These are phyloP conservation scores for Yponomeuta cagnagella DNA, from an alignment of 2,888 invertebrate species.

Conservation along the genomic window DNA sequence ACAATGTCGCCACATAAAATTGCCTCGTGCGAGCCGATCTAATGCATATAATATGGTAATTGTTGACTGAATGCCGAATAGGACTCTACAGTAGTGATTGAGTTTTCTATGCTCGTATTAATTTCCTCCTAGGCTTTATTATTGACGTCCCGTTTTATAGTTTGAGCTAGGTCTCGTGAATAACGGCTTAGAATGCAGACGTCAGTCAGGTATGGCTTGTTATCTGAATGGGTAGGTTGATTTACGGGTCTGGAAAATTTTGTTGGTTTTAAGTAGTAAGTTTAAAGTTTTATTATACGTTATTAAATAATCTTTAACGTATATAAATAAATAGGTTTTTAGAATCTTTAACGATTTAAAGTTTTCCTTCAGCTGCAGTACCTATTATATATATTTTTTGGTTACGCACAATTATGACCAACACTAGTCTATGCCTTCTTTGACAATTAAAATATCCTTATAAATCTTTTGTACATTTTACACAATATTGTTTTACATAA, in stretches of 20 bases:
- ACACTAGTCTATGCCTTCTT: no score
- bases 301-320: no score
- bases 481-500: no score
- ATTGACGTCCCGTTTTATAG: conserved; percentile 11
- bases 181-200: not conserved
- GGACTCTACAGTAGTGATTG: conserved; percentile 46
- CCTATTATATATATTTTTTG: no score
- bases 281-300: no score
- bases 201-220: not conserved
- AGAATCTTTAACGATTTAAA: no score
- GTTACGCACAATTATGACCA: no score
- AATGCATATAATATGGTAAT: conserved; percentile 43
- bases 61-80: conserved; percentile 25
- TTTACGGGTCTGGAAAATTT: not conserved
- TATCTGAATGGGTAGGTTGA: not conserved
- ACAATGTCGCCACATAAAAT: not conserved
- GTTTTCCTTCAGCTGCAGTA: no score
- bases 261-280: no score
- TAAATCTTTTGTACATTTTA: no score
- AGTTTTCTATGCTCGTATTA: conserved; percentile 37
- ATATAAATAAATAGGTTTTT: no score
- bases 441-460: no score
- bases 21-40: conserved; percentile 31
- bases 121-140: conserved; percentile 25
- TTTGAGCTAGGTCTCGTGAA: not conserved